phyloP scores from a whole-genome alignment of 2,888 invertebrate species.

The Salticus scenicus region DNA sequence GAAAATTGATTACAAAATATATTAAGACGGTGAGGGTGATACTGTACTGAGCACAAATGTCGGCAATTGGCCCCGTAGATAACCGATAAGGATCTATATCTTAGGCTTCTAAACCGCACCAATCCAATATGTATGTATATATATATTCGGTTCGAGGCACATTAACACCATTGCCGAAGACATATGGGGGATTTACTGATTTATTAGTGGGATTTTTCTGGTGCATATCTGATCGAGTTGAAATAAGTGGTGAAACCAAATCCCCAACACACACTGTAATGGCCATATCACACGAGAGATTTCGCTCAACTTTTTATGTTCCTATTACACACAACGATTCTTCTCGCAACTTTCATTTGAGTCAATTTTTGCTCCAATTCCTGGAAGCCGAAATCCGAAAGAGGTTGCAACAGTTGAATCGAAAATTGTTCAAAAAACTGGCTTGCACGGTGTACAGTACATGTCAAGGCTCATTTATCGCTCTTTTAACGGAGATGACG shows the following conservation, averaged over 20 bases:
- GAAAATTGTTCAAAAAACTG: too few relatives aligned
- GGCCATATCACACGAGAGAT: too few relatives aligned
- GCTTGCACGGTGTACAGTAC: too few relatives aligned
- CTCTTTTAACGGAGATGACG: too few relatives aligned
- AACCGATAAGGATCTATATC: slow-evolving; percentile 59
- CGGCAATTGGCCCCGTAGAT: slow-evolving; percentile 50
- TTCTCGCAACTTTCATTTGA: too few relatives aligned
- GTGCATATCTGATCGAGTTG: slow-evolving; percentile 43
- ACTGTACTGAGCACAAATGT: slow-evolving; percentile 62
- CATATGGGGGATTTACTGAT: slow-evolving; percentile 45
- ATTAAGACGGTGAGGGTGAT: slow-evolving; percentile 61
- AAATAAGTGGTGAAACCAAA: slow-evolving; percentile 35
- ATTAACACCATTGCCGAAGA: slow-evolving; percentile 18
- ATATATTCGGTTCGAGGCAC: slow-evolving; percentile 40
- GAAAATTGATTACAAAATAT: slow-evolving; percentile 63
- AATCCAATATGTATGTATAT: slow-evolving; percentile 30
- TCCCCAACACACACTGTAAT: too few relatives aligned
- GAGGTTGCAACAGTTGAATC: too few relatives aligned
- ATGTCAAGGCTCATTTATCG: too few relatives aligned
- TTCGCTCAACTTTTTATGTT: too few relatives aligned
- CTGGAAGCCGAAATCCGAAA: too few relatives aligned
- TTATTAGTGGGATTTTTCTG: slow-evolving; percentile 31
- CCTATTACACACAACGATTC: too few relatives aligned
- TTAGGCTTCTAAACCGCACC: slow-evolving; percentile 26
- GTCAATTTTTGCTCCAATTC: too few relatives aligned